A percentile compares a stretch with the other conserved stretches of the same genome.
Evolutionary conservation across 2,888 invertebrate genomes (phyloP).

Genomic region (Chalcis sispes): DNA sequence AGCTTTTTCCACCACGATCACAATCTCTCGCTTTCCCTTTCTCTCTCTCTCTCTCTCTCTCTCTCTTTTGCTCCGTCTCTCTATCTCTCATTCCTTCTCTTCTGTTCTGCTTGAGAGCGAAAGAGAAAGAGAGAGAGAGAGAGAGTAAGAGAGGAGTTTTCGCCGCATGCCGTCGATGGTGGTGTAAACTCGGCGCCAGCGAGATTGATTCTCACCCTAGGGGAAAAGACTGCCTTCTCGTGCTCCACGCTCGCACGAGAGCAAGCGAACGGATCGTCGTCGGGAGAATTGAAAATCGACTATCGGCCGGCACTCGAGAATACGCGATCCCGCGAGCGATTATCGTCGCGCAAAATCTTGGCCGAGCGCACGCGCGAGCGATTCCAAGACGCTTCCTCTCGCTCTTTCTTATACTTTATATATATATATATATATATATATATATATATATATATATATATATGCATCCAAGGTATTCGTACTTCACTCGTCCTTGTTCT

Average conservation of each 20-base stretch:
- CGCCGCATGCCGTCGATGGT: slow-evolving; percentile 6
- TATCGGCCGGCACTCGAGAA: slow-evolving; percentile 17
- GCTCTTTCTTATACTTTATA: too few species aligned
- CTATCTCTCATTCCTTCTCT: neutral
- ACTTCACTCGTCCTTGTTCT: too few species aligned
- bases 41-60: neutral
- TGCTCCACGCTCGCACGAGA: too few species aligned
- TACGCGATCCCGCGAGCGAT: slow-evolving; percentile 59
- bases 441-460: too few species aligned
- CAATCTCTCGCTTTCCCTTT: slow-evolving; percentile 28
- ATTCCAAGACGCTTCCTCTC: slow-evolving; percentile 59
- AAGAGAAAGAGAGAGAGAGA: too few species aligned
- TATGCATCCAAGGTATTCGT: too few species aligned
- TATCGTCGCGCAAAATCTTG: slow-evolving; percentile 64
- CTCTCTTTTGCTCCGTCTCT: neutral
- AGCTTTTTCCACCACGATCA: slow-evolving; percentile 4
- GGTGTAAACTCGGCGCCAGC: slow-evolving; percentile 35
- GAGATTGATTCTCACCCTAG: slow-evolving; percentile 57
- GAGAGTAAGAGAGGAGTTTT: slow-evolving; percentile 10
- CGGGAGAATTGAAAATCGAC: slow-evolving; percentile 56
- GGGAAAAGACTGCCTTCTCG: slow-evolving; percentile 43
- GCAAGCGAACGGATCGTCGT: slow-evolving; percentile 49
- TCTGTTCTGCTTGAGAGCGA: too few species aligned
- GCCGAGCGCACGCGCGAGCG: slow-evolving; percentile 9
- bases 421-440: too few species aligned